Evolutionary conservation across 1,140 invertebrate species (phyloP).

Genomic region (Sarcophaga bullata): DNA sequence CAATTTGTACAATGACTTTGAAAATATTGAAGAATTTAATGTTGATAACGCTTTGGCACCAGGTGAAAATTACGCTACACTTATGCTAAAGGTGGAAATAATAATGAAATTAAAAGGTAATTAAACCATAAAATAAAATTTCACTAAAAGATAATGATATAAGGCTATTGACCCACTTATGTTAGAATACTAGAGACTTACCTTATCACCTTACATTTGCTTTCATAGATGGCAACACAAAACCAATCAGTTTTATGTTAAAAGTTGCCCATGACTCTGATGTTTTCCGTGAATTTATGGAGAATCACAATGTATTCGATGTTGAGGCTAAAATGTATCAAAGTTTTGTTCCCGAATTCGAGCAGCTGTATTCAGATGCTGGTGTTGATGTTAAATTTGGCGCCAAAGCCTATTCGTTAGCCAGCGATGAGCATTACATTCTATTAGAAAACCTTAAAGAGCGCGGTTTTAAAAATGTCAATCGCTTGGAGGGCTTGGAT

Average conservation of each 20-base stretch:
- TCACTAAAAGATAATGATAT: constrained; percentile 33
- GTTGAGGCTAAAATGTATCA: constrained; percentile 52
- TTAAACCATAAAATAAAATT: background rate
- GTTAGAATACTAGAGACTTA: constrained; percentile 32
- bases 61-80: constrained; percentile 58
- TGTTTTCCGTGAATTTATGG: constrained; percentile 47
- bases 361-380: constrained; percentile 58
- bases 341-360: constrained; percentile 51
- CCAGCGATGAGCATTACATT: constrained; percentile 57
- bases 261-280: constrained; percentile 53
- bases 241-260: constrained; percentile 52
- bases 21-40: constrained; percentile 54
- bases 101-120: constrained; percentile 54
- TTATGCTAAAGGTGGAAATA: constrained; percentile 56
- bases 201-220: background rate
- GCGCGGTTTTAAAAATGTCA: constrained; percentile 68
- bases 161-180: background rate
- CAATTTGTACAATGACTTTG: constrained; percentile 54
- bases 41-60: constrained; percentile 49
- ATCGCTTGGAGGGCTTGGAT: constrained; percentile 67
- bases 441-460: constrained; percentile 67
- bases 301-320: constrained; percentile 52
- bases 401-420: constrained; percentile 50
- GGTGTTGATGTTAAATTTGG: constrained; percentile 49
- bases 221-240: constrained; percentile 47